Evolutionary conservation across 1,140 invertebrate species (phyloP), one percentile per base, ranked within the genome.

Genomic region (Physella acuta): DNA sequence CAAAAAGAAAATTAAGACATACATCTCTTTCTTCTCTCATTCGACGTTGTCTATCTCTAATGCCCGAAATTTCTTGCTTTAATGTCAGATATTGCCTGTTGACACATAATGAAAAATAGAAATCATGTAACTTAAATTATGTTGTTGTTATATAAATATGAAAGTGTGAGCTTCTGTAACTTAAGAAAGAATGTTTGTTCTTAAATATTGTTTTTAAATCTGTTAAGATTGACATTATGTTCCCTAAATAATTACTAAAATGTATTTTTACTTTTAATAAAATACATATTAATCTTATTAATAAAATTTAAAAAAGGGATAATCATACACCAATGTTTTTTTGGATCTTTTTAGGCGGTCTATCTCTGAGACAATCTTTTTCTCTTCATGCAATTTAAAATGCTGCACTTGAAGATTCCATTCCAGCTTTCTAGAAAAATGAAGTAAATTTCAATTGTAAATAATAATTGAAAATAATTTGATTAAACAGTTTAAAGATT

Each of bases 351-450:
- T 80, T 37, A 85, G 68, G 33, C 78, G 76, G 71, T 85, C 81
- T 39, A 85, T 81, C 74, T 85, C 84, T 36, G 77, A 75, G 24
- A 85, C 81, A 64, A 85, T 83, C 68, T 82, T 84, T 63, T 79
- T 80, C 71, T 85, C 84, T 62, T 85, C 82, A 8, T 73, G 73
- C 33, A 84, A 72, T 61, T 77, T 79, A 71, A 82, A 85, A 59
- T 82, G 82, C 56, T 78, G 75, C 2, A 70, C 76, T 28, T 76
- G 79, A 37, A 84, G 69, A 58, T 83, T 80, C 66, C 74, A 76
- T 64, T 84, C 81, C 53, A 85, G 72, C 58, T 78, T 56, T 31
- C 71, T 72, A 34, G n/a, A n/a, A n/a, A n/a, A n/a, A n/a, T n/a
- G n/a, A n/a, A n/a, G n/a, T n/a, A n/a, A n/a, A n/a, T n/a, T n/a